Conservation (phyloP, 2,888 invertebrate genomes). For the Nyleta sp. region DNA sequence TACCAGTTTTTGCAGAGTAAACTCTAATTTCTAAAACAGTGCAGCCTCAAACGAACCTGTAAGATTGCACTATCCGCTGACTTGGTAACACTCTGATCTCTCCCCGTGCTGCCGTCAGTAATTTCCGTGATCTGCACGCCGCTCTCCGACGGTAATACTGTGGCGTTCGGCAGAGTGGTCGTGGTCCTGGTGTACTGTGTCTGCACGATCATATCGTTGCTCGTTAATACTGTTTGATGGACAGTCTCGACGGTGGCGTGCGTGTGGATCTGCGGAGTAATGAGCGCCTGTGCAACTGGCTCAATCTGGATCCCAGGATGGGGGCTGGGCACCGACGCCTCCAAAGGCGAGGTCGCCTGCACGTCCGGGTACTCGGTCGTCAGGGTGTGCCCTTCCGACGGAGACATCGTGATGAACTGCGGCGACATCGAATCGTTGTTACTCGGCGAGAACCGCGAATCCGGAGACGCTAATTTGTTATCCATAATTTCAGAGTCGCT, state of each 20-base stretch:
- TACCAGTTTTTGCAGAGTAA: too few relatives aligned
- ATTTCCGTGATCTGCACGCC: conserved; percentile 79
- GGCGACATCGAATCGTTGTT: conserved; percentile 72
- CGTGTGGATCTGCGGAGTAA: conserved; percentile 78
- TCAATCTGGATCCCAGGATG: conserved; percentile 78
- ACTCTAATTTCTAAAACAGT: too few relatives aligned
- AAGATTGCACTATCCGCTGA: conserved; percentile 45
- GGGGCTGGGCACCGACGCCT: conserved; percentile 78
- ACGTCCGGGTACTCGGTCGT: conserved; percentile 77
- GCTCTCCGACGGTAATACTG: conserved; percentile 76
- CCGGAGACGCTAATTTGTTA: conserved; percentile 76
- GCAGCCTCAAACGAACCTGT: conserved; percentile 46
- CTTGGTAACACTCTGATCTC: conserved; percentile 24
- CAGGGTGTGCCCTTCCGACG: conserved; percentile 77
- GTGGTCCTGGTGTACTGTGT: conserved; percentile 80
- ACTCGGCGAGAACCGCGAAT: conserved; percentile 75
- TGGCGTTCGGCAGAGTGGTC: conserved; percentile 77
- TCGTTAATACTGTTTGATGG: conserved; percentile 80
- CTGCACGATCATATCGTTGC: conserved; percentile 79
- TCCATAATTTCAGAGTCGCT: conserved; percentile 89
- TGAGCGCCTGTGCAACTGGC: conserved; percentile 78
- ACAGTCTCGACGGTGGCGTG: conserved; percentile 79
- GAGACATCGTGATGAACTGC: conserved; percentile 77
- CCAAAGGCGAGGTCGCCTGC: conserved; percentile 77
- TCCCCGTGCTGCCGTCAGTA: conserved; percentile 66